These are phyloP conservation scores for Cheilosia vulpina DNA, from an alignment of 2,888 invertebrate genomes.

Conservation along the genomic window DNA sequence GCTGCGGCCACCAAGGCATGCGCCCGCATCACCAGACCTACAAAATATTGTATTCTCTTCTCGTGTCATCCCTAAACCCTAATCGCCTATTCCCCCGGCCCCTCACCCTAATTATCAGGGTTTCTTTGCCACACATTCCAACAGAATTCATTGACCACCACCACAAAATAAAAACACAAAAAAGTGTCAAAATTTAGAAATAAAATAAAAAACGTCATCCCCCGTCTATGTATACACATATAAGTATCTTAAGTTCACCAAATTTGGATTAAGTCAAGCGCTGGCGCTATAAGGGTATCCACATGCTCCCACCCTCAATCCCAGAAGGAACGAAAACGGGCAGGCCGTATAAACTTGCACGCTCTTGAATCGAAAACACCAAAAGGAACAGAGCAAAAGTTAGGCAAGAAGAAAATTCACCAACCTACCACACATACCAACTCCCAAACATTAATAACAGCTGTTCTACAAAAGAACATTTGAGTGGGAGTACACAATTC, in stretches of 20 bases:
- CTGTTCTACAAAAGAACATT: slow-evolving; percentile 32
- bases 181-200: background rate
- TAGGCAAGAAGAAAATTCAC: slow-evolving; percentile 5
- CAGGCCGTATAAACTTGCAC: too few relatives aligned
- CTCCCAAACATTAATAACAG: slow-evolving; percentile 36
- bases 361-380: background rate
- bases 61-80: background rate
- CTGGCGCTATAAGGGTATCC: background rate
- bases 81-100: background rate
- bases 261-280: background rate
- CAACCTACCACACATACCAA: slow-evolving; percentile 12
- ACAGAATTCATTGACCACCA: background rate
- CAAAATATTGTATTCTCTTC: background rate
- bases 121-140: background rate
- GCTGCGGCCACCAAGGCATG: background rate
- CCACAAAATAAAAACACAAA: background rate
- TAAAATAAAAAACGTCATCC: background rate
- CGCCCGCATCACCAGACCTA: background rate
- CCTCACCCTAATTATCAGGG: too few relatives aligned
- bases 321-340: background rate
- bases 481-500: slow-evolving; percentile 7
- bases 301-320: background rate
- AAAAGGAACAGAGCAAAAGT: background rate
- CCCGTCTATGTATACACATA: background rate
- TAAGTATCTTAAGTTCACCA: background rate